Base-by-base conservation (phyloP, 2,797 vertebrate genomes). In the Syndactyla subalaris region DNA sequence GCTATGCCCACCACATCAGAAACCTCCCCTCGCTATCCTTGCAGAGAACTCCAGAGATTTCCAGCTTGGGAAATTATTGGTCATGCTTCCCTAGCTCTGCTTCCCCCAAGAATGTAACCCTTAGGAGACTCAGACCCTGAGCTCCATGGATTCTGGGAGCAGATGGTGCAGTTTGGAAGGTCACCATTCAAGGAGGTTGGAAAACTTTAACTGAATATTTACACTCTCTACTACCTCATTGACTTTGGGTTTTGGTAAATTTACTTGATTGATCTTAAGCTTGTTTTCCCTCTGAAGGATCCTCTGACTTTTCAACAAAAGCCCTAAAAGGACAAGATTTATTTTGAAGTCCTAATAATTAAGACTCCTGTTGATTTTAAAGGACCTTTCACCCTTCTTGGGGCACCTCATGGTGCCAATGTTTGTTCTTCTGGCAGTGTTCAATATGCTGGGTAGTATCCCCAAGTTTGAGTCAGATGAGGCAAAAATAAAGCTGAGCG, bases 11-110 rank as follows among this genome's bases (percentile, higher is more conserved):
- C 68, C 55, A 48, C 75, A 43, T 68, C 79, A 75, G 41, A 89
- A 94, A 96, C 51, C 39, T 95, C 39, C 51, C 59, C 61, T 96
- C 12, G 0, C 82, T 85, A 54, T 95, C 91, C 77, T 36, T 81
- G 48, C 92, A 93, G 96, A 76, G 72, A 87, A 93, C 95, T 96
- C 97, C 63, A 65, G 88, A 94, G 94, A 94, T 94, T 87, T 84
- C 76, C 75, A 95, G 94, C 34, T 84, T 94, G 92, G 94, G 76
- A 95, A 91, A 83, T 94, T 73, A 71, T 59, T 81, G 94, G 89
- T 94, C 78, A 73, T 82, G 89, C 89, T 86, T 96, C 52, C 78
- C 86, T 88, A 61, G 84, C 93, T 94, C 81, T 90, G 78, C 76
- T 91, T 96, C 66, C 88, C 85, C 14, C 32, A 86, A 39, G 88